These are phyloP conservation scores for Cephus nigrinus DNA, from an alignment of 2,888 invertebrate species.

Conservation along the genomic window DNA sequence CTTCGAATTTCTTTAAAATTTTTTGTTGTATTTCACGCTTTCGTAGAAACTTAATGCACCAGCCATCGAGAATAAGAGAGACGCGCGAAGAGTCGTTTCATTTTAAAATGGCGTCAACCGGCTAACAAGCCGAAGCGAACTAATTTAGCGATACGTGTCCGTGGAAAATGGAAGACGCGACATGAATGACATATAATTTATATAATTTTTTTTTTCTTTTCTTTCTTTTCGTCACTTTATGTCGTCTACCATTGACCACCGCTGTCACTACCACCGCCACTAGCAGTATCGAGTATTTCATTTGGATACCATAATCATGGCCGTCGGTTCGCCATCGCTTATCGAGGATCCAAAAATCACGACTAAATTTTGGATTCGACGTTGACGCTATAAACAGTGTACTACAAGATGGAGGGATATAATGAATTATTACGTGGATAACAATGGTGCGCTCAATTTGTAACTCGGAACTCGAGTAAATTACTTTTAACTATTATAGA, in stretches of 20 bases:
- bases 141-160: background rate
- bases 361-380: background rate
- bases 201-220: slow-evolving; percentile 9
- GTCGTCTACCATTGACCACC: background rate
- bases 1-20: background rate
- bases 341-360: background rate
- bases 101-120: background rate
- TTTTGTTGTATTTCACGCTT: background rate
- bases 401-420: background rate
- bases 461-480: background rate
- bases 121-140: slow-evolving; percentile 3
- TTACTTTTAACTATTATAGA: background rate
- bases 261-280: background rate
- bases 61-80: background rate
- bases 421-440: background rate
- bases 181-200: background rate
- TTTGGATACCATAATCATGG: background rate
- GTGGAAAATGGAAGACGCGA: background rate
- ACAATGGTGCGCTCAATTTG: background rate
- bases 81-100: background rate
- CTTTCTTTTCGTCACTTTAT: slow-evolving; percentile 7
- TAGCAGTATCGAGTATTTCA: background rate
- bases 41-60: background rate
- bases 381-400: background rate
- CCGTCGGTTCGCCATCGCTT: background rate